Conservation (phyloP, 2,797 vertebrate species). For the Rhinophrynus dorsalis region DNA sequence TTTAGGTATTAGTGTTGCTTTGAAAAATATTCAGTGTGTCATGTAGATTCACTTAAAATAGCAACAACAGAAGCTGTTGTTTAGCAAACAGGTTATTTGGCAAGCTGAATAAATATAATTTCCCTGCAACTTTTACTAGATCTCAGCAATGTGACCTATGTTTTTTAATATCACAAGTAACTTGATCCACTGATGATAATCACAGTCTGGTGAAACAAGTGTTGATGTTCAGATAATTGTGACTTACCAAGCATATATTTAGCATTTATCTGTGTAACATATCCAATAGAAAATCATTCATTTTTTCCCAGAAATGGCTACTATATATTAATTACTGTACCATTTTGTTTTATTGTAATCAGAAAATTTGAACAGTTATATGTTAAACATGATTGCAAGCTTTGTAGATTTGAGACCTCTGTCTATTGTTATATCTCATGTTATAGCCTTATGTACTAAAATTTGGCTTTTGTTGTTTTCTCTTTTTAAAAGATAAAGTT, state of each 20-base stretch:
- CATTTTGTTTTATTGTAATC: not conserved
- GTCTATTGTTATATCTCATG: too few species aligned
- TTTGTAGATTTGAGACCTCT: too few species aligned
- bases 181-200: constrained; percentile 42
- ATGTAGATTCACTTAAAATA: constrained; percentile 52
- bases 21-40: constrained; percentile 2
- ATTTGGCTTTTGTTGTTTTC: too few species aligned
- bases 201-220: constrained; percentile 42
- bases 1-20: too few species aligned
- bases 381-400: too few species aligned
- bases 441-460: too few species aligned
- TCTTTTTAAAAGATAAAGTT: too few species aligned
- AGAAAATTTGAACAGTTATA: not conserved
- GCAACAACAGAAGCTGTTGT: constrained; percentile 47
- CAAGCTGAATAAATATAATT: constrained; percentile 57
- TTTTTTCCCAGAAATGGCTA: constrained; percentile 28
- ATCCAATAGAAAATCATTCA: constrained; percentile 8
- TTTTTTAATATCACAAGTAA: constrained; percentile 54
- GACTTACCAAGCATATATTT: constrained; percentile 31
- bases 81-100: constrained; percentile 54
- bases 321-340: constrained; percentile 27
- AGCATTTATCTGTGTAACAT: constrained; percentile 20
- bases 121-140: constrained; percentile 49
- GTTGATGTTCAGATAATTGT: constrained; percentile 49
- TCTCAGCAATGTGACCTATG: constrained; percentile 48